Evolutionary conservation across 2,113 vertebrate genomes (phyloP).

Genomic region (Vulpes vulpes): DNA sequence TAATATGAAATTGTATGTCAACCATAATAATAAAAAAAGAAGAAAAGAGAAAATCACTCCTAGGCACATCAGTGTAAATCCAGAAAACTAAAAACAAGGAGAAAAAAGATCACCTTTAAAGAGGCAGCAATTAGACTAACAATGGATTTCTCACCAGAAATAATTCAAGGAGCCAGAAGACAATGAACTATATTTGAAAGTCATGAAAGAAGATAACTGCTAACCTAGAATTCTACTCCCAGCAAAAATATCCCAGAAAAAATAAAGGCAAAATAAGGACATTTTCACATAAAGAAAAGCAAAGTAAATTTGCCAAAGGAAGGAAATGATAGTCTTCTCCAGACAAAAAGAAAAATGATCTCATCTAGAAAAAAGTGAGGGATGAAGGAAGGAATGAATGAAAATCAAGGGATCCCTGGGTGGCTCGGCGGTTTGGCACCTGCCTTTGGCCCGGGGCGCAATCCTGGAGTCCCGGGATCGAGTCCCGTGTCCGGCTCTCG

Average conservation of each 20-base stretch:
- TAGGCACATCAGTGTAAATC: neutral
- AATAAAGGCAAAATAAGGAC: slow-evolving; percentile 12
- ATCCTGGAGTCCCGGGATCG: no score
- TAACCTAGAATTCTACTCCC: neutral
- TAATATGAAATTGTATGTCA: neutral
- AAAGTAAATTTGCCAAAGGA: neutral
- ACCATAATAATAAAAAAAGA: neutral
- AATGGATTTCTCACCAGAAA: slow-evolving; percentile 10
- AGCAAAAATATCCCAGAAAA: neutral
- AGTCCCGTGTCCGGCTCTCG: no score
- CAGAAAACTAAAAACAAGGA: neutral
- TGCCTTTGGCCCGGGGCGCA: no score
- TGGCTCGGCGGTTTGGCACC: no score
- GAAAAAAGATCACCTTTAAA: neutral
- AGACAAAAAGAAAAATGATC: slow-evolving; percentile 19
- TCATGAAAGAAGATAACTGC: slow-evolving; percentile 1
- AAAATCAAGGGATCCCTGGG: neutral
- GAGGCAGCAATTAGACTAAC: neutral
- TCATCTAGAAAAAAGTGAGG: neutral
- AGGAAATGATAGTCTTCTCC: neutral
- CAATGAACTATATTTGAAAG: slow-evolving; percentile 2
- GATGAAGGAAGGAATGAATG: neutral
- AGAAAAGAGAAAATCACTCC: neutral
- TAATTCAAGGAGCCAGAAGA: slow-evolving; percentile 4
- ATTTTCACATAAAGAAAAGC: slow-evolving; percentile 14